A percentile compares a stretch with the other conserved stretches of the same genome.
Evolutionary conservation across 2,113 vertebrate genomes (phyloP).

Genomic region (Labeo catla): DNA sequence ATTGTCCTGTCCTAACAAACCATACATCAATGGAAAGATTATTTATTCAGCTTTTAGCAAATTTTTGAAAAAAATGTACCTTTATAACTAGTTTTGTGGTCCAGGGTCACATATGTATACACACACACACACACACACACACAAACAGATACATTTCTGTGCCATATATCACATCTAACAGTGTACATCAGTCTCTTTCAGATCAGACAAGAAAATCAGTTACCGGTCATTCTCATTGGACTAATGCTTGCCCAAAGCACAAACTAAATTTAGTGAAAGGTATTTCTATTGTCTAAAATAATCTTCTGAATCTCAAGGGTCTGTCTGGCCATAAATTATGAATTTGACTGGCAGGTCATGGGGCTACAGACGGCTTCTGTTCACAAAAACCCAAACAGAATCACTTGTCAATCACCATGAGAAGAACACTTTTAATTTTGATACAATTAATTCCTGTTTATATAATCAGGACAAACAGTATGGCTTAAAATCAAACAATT

Average conservation of each 20-base stretch:
- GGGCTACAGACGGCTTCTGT: not conserved
- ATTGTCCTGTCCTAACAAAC: too few species aligned
- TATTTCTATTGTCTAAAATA: slow-evolving; percentile 26
- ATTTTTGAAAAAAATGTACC: too few species aligned
- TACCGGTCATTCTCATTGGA: not conserved
- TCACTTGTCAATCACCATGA: not conserved
- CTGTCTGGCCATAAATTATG: slow-evolving; percentile 18
- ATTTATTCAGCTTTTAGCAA: too few species aligned
- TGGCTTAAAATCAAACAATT: not conserved
- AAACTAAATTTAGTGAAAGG: not conserved
- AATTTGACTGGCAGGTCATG: not conserved
- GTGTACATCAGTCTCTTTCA: not conserved
- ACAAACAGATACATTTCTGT: not conserved
- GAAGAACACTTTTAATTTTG: not conserved
- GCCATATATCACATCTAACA: not conserved
- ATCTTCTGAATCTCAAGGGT: not conserved
- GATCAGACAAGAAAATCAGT: not conserved
- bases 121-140: too few species aligned
- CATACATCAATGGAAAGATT: too few species aligned
- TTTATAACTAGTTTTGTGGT: too few species aligned
- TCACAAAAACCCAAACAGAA: not conserved
- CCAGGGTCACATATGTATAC: not conserved
- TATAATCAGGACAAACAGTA: not conserved
- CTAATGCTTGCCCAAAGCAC: slow-evolving; percentile 4
- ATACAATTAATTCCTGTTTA: not conserved